Evolutionary conservation across 2,113 vertebrate species (phyloP).

Genomic region (Tricholaema leucomelas): DNA sequence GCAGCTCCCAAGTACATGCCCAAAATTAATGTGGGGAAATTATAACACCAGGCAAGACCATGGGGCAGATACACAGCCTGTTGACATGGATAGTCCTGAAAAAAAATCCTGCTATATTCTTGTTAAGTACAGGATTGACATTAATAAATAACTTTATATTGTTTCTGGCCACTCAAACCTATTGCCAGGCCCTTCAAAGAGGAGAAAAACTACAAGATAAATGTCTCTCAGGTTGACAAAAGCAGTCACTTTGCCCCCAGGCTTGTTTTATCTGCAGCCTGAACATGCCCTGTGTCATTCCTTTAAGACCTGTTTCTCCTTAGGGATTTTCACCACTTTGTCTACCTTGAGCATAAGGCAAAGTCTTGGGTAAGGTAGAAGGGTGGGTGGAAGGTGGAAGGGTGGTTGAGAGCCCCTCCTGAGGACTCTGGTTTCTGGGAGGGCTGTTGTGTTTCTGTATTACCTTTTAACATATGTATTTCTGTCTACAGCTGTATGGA

Average conservation of each 20-base stretch:
- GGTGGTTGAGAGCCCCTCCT: no score
- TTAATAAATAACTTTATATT: background rate
- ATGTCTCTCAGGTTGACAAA: background rate
- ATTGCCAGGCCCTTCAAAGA: rapidly evolving
- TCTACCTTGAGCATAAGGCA: no score
- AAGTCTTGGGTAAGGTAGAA: no score
- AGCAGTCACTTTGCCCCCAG: background rate
- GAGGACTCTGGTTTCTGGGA: no score
- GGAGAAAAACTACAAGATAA: background rate
- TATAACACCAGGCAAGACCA: background rate
- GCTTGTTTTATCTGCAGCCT: background rate
- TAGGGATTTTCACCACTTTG: background rate
- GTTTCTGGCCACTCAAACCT: background rate
- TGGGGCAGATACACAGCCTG: background rate
- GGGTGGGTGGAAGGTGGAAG: no score
- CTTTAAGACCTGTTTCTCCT: background rate
- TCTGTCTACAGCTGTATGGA: no score
- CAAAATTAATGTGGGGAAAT: background rate
- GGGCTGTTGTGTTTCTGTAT: no score
- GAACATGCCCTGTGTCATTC: rapidly evolving
- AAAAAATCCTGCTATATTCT: background rate
- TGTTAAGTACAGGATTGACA: background rate
- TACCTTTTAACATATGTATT: no score
- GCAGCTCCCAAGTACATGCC: background rate
- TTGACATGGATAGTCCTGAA: background rate